These are phyloP conservation scores for Gopherus flavomarginatus DNA, from an alignment of 2,113 vertebrate genomes.

Conservation along the genomic window DNA sequence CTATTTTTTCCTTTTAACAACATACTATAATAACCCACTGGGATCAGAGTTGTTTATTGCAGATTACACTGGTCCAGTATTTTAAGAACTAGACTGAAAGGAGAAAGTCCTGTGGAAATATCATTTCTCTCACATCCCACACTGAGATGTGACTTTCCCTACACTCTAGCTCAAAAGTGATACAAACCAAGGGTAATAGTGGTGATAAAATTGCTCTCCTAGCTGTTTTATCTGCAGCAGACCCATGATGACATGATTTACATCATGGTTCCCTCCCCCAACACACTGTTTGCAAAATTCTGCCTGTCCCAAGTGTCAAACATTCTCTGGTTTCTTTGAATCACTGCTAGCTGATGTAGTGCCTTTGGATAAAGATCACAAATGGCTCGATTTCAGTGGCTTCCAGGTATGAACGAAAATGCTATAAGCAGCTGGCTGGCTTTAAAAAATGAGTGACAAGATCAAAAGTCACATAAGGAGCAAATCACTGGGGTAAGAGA, in stretches of 20 bases:
- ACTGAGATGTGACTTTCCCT: neutral
- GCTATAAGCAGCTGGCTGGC: neutral
- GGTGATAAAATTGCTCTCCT: slow-evolving; percentile 3
- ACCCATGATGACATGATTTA: neutral
- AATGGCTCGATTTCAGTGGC: neutral
- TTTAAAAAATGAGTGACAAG: slow-evolving; percentile 11
- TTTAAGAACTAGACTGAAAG: neutral
- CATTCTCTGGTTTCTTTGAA: slow-evolving; percentile 27
- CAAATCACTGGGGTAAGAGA: too few species aligned
- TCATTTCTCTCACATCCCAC: neutral
- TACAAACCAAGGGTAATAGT: neutral
- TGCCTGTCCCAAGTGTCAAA: neutral
- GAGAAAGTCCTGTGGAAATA: slow-evolving; percentile 9
- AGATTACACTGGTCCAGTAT: slow-evolving; percentile 4
- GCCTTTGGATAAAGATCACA: slow-evolving; percentile 25
- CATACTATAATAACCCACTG: neutral
- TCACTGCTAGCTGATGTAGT: neutral
- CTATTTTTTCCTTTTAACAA: neutral
- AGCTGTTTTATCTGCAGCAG: neutral
- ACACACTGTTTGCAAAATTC: neutral
- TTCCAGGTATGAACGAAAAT: neutral
- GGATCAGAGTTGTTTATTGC: neutral
- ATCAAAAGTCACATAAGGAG: neutral
- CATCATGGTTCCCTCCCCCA: too few species aligned
- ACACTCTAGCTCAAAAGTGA: neutral